These are phyloP conservation scores for Villa cingulata DNA, from an alignment of 2,888 invertebrate species.

Conservation along the genomic window DNA sequence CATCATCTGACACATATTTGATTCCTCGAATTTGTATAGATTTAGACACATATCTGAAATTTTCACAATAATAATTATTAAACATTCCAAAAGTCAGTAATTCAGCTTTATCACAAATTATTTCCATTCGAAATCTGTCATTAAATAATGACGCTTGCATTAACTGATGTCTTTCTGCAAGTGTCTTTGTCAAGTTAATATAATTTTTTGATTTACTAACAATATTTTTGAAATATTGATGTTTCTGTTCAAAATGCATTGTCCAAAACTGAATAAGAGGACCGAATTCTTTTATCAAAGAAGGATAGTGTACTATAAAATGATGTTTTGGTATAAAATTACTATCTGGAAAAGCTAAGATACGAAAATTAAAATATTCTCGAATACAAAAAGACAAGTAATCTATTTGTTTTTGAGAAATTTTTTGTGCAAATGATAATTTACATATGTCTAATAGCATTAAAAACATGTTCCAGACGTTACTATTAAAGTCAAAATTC, in stretches of 20 bases:
- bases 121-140: background rate
- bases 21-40: background rate
- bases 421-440: background rate
- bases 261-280: slow-evolving; percentile 10
- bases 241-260: slow-evolving; percentile 19
- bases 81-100: background rate
- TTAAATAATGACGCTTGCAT: background rate
- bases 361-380: slow-evolving; percentile 2
- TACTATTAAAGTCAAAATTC: background rate
- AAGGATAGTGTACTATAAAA: slow-evolving; percentile 9
- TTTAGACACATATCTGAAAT: background rate
- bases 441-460: background rate
- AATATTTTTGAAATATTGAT: slow-evolving; percentile 17
- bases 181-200: slow-evolving; percentile 7
- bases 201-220: slow-evolving; percentile 14
- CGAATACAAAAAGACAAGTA: slow-evolving; percentile 1
- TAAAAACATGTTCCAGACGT: background rate
- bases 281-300: slow-evolving; percentile 9
- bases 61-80: too few relatives aligned
- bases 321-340: slow-evolving; percentile 10
- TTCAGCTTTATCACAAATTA: background rate
- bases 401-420: background rate
- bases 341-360: slow-evolving; percentile 7
- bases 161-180: background rate
- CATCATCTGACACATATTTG: background rate